A percentile compares a stretch with the other conserved stretches of the same genome.
Conservation (phyloP, 2,888 invertebrate genomes). For the Cantharis rustica region DNA sequence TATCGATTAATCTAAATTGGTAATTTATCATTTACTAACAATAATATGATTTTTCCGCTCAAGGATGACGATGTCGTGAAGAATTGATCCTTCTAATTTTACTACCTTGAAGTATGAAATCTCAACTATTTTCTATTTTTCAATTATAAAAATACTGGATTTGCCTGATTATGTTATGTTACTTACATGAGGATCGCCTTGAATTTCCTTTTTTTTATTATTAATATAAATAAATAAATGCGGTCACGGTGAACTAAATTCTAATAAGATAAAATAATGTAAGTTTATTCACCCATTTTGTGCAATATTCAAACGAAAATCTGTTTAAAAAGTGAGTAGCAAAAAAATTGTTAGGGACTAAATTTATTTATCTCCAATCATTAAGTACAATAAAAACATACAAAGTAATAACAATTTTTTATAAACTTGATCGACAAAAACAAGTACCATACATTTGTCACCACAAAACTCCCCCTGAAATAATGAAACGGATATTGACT, state of each 20-base stretch:
- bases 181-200: neutral
- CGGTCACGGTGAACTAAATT: neutral
- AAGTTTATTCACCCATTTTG: neutral
- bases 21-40: neutral
- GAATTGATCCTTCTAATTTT: neutral
- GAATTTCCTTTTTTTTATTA: neutral
- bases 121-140: neutral
- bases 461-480: neutral
- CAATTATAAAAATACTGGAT: neutral
- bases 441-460: neutral
- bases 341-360: neutral
- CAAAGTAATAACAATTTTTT: neutral
- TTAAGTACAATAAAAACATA: neutral
- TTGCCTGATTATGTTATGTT: neutral
- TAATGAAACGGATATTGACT: neutral
- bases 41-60: neutral
- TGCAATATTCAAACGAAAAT: neutral
- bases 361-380: neutral
- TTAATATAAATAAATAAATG: neutral
- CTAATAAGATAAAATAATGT: neutral
- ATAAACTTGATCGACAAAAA: neutral
- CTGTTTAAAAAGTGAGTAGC: neutral
- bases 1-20: neutral
- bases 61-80: neutral
- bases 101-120: neutral